Conservation (phyloP, 2,888 invertebrate genomes). For the Tetragnatha montana region DNA sequence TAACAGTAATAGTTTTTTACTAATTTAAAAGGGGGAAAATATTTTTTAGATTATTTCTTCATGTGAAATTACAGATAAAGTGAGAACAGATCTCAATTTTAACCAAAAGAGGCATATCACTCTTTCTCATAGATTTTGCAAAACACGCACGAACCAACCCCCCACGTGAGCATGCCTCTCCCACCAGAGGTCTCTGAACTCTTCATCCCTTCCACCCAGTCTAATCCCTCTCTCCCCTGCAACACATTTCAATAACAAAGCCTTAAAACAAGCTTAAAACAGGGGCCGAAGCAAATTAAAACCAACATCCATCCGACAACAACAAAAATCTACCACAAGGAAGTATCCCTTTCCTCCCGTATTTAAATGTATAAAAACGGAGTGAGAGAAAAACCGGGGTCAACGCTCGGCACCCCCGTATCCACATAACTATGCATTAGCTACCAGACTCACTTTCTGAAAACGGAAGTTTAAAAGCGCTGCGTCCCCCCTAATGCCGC, state of each 20-base stretch:
- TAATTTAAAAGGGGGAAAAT: too few species aligned
- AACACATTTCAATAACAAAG: too few species aligned
- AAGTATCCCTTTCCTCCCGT: background rate
- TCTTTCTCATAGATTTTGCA: too few species aligned
- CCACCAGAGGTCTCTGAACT: background rate
- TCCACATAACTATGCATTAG: constrained; percentile 62
- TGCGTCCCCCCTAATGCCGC: constrained; percentile 29
- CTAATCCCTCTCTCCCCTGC: background rate
- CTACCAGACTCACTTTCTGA: constrained; percentile 63
- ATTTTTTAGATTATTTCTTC: too few species aligned
- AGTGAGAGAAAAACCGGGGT: constrained; percentile 1
- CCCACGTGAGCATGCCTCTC: background rate
- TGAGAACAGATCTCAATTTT: too few species aligned
- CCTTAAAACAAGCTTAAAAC: too few species aligned
- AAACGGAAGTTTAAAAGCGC: constrained; percentile 68
- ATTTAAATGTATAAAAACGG: too few species aligned
- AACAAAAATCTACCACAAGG: background rate
- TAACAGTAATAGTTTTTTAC: too few species aligned
- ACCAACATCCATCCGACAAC: background rate
- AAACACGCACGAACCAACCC: too few species aligned
- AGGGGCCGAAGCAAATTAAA: too few species aligned
- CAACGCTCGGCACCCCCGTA: constrained; percentile 63
- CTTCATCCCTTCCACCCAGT: background rate
- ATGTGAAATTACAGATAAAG: too few species aligned
- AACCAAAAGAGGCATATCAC: too few species aligned